Evolutionary conservation across 2,797 vertebrate species (phyloP).

Genomic region (Pteronotus mesoamericanus): DNA sequence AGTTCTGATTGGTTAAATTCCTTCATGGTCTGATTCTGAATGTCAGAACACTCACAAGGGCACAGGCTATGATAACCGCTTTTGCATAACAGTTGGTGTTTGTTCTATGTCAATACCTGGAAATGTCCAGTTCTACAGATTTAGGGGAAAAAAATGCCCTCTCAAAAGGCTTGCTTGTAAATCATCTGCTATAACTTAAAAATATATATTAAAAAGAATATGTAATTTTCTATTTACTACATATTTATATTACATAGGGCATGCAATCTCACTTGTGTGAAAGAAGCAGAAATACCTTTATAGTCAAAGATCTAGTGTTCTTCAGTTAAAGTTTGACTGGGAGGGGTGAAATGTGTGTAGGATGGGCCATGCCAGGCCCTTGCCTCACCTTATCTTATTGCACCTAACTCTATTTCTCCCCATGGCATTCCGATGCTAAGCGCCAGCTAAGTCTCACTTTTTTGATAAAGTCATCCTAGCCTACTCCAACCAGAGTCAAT

Average conservation of each 20-base stretch:
- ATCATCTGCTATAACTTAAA: conserved; percentile 9
- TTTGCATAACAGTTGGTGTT: conserved; percentile 54
- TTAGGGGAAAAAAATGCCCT: background rate
- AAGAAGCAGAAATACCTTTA: conserved; percentile 4
- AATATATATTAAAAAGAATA: background rate
- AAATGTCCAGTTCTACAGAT: conserved; percentile 25
- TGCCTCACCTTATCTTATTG: background rate
- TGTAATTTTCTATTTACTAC: background rate
- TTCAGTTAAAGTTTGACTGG: background rate
- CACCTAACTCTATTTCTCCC: background rate
- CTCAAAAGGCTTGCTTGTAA: background rate
- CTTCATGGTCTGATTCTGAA: conserved; percentile 22
- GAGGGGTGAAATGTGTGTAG: background rate
- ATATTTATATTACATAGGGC: background rate
- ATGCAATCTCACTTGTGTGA: background rate
- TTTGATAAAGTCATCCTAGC: background rate
- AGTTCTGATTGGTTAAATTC: background rate
- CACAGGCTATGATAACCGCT: conserved; percentile 34
- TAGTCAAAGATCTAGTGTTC: background rate
- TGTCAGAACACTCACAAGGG: conserved; percentile 10
- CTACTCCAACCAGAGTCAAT: background rate
- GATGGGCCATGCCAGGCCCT: background rate
- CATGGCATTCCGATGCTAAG: background rate
- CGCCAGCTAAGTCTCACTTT: background rate
- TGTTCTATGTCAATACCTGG: conserved; percentile 46